Percentiles rank a stretch among this genome's conserved stretches.
phyloP scores from a whole-genome alignment of 37 sponge, comb jelly and placozoan species.

The Diacarnus erythraeanus region DNA sequence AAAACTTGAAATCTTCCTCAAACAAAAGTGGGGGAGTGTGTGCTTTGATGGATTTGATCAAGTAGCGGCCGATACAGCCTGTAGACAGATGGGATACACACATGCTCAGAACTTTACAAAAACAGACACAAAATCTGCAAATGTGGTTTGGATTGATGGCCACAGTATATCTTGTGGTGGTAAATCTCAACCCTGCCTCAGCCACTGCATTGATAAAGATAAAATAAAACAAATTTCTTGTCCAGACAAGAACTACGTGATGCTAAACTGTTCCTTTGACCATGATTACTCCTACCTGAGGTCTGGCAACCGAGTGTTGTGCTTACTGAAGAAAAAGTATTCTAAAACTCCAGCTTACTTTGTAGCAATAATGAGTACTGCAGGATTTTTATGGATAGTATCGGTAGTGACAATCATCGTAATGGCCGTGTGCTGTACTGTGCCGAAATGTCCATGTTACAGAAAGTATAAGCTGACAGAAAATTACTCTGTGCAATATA shows the following conservation, averaged over 20 bases:
- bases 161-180: slow-evolving; percentile 5
- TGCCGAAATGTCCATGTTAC: neutral
- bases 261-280: slow-evolving; percentile 1
- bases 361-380: neutral
- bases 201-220: neutral
- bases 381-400: neutral
- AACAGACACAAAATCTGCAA: neutral
- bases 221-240: neutral
- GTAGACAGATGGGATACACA: slow-evolving; percentile 18
- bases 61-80: slow-evolving; percentile 10
- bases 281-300: neutral
- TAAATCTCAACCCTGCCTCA: neutral
- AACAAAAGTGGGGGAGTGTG: slow-evolving; percentile 7
- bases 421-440: neutral
- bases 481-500: no score
- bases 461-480: no score
- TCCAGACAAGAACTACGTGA: neutral
- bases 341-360: neutral
- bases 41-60: neutral
- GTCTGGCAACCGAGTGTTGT: slow-evolving; percentile 1
- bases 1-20: slow-evolving; percentile 1
- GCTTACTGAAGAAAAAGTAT: neutral
- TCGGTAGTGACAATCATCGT: neutral
- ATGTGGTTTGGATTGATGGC: neutral
- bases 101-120: neutral